These are phyloP conservation scores for Pristionchus arcanus DNA, from an alignment of 2,888 invertebrate genomes.

Conservation along the genomic window DNA sequence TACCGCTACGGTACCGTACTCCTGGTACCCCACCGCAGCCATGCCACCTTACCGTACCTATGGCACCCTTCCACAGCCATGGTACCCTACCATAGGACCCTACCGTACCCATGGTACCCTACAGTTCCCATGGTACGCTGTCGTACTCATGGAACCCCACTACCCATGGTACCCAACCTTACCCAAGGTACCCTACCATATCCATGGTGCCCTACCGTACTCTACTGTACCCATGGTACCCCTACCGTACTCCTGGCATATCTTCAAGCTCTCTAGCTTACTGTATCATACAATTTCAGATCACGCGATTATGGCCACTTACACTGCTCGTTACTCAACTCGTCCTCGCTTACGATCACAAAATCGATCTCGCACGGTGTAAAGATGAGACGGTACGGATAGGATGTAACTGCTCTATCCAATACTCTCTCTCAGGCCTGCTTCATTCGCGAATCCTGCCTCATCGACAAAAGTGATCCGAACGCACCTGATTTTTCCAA, in stretches of 20 bases:
- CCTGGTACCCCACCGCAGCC: neutral
- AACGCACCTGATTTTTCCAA: neutral
- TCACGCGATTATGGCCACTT: slow-evolving; percentile 25
- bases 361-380: neutral
- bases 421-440: neutral
- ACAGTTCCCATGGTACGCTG: neutral
- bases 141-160: no score
- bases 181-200: no score
- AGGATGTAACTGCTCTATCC: neutral
- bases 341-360: slow-evolving; percentile 31
- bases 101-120: neutral
- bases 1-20: neutral
- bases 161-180: no score
- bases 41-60: neutral
- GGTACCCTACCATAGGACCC: neutral
- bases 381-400: neutral
- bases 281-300: neutral
- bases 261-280: neutral
- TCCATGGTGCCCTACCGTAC: neutral
- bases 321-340: slow-evolving; percentile 25
- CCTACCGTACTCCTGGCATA: neutral
- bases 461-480: neutral
- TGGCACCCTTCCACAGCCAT: neutral
- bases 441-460: slow-evolving; percentile 17
- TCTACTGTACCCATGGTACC: neutral